phyloP scores from a whole-genome alignment of 2,888 invertebrate species.

The Galerucella nymphaeae region DNA sequence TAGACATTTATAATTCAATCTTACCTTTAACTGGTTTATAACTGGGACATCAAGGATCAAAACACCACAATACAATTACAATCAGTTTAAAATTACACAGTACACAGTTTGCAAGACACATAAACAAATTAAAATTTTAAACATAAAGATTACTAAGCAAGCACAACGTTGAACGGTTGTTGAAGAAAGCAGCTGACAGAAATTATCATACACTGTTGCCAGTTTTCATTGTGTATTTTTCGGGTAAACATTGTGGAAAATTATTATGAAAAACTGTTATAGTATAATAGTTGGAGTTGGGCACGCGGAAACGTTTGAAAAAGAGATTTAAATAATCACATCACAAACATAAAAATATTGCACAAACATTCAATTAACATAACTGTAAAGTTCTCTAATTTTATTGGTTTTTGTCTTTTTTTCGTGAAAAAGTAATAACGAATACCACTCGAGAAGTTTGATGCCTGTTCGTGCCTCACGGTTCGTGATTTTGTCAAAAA shows the following conservation, averaged over 20 bases:
- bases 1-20: constrained; percentile 22
- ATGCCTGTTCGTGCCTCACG: too few relatives aligned
- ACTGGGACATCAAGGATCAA: constrained; percentile 50
- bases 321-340: too few relatives aligned
- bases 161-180: constrained; percentile 71
- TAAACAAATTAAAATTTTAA: constrained; percentile 64
- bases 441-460: too few relatives aligned
- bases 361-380: too few relatives aligned
- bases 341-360: too few relatives aligned
- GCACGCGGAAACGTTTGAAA: too few relatives aligned
- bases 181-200: constrained; percentile 78
- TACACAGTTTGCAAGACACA: constrained; percentile 64
- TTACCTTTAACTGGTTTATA: constrained; percentile 54
- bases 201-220: constrained; percentile 58
- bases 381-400: too few relatives aligned
- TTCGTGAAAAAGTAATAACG: too few relatives aligned
- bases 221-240: constrained; percentile 48
- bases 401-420: too few relatives aligned
- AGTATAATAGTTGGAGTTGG: too few relatives aligned
- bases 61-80: constrained; percentile 55
- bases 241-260: background rate
- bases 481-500: too few relatives aligned
- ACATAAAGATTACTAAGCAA: constrained; percentile 65
- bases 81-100: constrained; percentile 54
- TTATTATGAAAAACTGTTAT: background rate